Conservation (phyloP, 2,888 invertebrate species). For the Laothoe populi region DNA sequence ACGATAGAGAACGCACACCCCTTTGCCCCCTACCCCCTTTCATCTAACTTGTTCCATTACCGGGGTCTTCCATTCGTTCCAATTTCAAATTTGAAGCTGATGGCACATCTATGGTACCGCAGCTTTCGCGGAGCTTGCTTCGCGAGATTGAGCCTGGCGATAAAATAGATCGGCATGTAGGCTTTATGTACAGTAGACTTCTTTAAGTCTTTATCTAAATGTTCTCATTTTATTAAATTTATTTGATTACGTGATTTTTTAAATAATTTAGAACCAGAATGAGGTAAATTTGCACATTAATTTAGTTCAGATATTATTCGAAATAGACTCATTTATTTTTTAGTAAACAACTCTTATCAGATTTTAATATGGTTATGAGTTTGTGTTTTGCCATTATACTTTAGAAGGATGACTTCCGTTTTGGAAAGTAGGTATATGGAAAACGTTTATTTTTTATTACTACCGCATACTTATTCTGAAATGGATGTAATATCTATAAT, state of each 20-base stretch:
- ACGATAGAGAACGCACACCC: constrained; percentile 53
- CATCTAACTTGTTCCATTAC: constrained; percentile 84
- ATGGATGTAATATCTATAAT: too few species aligned
- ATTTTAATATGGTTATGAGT: not conserved
- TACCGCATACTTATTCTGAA: not conserved
- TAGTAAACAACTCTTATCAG: not conserved
- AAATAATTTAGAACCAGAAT: not conserved
- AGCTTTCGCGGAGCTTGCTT: constrained; percentile 52
- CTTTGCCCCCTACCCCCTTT: constrained; percentile 57
- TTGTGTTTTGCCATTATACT: not conserved
- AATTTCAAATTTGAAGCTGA: constrained; percentile 83
- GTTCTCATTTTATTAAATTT: not conserved
- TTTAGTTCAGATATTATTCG: not conserved
- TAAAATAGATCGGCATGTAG: constrained; percentile 8
- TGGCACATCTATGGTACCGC: constrained; percentile 74
- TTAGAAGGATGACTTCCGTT: not conserved
- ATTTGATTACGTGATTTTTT: not conserved
- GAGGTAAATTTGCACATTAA: not conserved
- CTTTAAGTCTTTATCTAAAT: constrained; percentile 8
- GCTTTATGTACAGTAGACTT: constrained; percentile 7
- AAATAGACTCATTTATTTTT: not conserved
- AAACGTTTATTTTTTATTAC: not conserved
- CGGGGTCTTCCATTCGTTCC: constrained; percentile 80
- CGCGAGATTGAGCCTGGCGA: constrained; percentile 48
- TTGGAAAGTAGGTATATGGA: not conserved